These are phyloP conservation scores for Peromyscus polionotus DNA, from an alignment of 2,113 vertebrate genomes.

Conservation along the genomic window DNA sequence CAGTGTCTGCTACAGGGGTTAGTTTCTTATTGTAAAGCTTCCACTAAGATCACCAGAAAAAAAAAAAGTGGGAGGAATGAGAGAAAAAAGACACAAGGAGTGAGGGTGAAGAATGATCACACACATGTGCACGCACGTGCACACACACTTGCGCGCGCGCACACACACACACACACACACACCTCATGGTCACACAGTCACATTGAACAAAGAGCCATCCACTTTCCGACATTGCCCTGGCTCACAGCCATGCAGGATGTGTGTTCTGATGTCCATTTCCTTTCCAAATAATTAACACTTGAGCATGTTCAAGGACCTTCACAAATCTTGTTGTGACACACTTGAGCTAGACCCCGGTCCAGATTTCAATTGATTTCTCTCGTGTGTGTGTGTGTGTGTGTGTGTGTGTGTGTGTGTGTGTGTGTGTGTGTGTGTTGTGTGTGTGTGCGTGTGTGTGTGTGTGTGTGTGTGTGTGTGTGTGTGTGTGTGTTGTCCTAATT, in stretches of 20 bases:
- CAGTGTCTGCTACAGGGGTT: not conserved
- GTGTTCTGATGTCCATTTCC: not conserved
- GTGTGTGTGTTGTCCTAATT: rapidly evolving
- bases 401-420: no score
- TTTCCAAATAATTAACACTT: constrained; percentile 38
- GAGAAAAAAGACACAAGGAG: not conserved
- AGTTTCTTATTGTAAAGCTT: not conserved
- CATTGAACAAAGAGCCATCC: not conserved
- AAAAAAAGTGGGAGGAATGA: not conserved
- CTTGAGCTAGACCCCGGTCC: not conserved
- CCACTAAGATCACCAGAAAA: not conserved
- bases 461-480: no score
- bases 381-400: rapidly evolving
- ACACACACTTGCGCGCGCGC: no score
- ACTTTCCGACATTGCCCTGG: not conserved
- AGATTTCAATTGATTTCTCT: not conserved
- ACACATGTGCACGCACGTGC: rapidly evolving
- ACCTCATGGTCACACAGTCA: not conserved
- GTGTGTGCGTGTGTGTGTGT: rapidly evolving
- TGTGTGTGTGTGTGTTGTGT: rapidly evolving
- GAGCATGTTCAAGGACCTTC: constrained; percentile 48
- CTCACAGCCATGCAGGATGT: not conserved
- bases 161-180: no score
- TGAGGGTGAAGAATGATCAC: no score
- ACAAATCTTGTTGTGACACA: constrained; percentile 59